These are phyloP conservation scores for Tachina lurida DNA, from an alignment of 2,888 invertebrate genomes.

Conservation along the genomic window DNA sequence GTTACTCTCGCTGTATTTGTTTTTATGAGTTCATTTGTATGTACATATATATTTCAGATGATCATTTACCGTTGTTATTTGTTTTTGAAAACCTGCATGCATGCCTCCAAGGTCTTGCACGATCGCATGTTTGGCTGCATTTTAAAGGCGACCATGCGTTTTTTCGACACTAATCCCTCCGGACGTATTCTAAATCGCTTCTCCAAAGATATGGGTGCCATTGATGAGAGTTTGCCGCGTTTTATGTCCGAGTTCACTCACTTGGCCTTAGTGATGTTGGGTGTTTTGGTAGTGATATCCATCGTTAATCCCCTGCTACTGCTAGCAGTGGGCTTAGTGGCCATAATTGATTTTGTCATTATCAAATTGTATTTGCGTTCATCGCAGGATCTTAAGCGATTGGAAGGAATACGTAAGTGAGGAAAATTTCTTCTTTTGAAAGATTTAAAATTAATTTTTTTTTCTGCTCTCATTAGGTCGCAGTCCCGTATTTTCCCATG, in stretches of 20 bases:
- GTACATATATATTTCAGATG: constrained; percentile 75
- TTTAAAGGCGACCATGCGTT: constrained; percentile 90
- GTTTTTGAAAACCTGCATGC: constrained; percentile 90
- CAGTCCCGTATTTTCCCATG: constrained; percentile 95
- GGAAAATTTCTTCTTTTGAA: background rate
- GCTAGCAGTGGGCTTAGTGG: constrained; percentile 86
- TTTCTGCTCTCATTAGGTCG: constrained; percentile 83
- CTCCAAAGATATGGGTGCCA: constrained; percentile 88
- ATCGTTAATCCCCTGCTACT: constrained; percentile 88
- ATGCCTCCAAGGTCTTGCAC: constrained; percentile 90
- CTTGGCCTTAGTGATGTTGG: constrained; percentile 86
- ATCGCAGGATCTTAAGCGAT: constrained; percentile 89
- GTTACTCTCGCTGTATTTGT: background rate
- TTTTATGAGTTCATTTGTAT: too few relatives aligned
- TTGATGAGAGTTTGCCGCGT: constrained; percentile 85
- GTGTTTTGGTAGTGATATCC: constrained; percentile 89
- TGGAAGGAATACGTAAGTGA: constrained; percentile 87
- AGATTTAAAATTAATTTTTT: too few relatives aligned
- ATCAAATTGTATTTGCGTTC: constrained; percentile 88
- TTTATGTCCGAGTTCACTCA: constrained; percentile 84
- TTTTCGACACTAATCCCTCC: constrained; percentile 93
- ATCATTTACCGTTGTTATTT: constrained; percentile 86
- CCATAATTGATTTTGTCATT: constrained; percentile 86
- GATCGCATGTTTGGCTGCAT: constrained; percentile 92
- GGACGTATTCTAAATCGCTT: constrained; percentile 90